These are phyloP conservation scores for Drosophila nr. perissopoda DNA, from an alignment of 2,888 invertebrate species.

Conservation along the genomic window DNA sequence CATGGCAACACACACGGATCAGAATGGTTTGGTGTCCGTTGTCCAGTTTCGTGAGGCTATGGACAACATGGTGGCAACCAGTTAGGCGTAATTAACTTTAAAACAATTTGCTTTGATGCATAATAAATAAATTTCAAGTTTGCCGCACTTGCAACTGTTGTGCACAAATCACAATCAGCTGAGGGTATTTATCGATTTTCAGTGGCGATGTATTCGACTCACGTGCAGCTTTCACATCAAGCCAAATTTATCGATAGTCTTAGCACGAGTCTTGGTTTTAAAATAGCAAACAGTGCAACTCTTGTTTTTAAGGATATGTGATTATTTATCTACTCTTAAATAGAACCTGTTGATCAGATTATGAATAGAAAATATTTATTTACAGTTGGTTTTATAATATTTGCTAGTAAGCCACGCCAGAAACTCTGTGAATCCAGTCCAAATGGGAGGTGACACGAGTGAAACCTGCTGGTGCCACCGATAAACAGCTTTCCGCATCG, in stretches of 20 bases:
- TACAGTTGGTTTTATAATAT: neutral
- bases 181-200: neutral
- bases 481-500: conserved; percentile 48
- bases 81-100: neutral
- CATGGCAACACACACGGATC: conserved; percentile 22
- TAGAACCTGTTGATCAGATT: neutral
- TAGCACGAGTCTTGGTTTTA: neutral
- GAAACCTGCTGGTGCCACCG: conserved; percentile 56
- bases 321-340: neutral
- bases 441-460: conserved; percentile 56
- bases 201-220: neutral
- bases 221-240: neutral
- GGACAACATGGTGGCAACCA: conserved; percentile 26
- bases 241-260: neutral
- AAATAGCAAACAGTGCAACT: neutral
- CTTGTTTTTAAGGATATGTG: neutral
- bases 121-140: conserved; percentile 6
- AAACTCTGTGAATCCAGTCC: conserved; percentile 55
- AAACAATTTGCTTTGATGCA: neutral
- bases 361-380: neutral
- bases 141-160: neutral
- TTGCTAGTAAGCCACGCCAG: conserved; percentile 53
- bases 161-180: neutral
- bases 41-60: conserved; percentile 53
- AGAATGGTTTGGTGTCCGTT: conserved; percentile 44